Evolutionary conservation across 1,140 invertebrate species (phyloP).

Genomic region (Helicorthomorpha holstii): DNA sequence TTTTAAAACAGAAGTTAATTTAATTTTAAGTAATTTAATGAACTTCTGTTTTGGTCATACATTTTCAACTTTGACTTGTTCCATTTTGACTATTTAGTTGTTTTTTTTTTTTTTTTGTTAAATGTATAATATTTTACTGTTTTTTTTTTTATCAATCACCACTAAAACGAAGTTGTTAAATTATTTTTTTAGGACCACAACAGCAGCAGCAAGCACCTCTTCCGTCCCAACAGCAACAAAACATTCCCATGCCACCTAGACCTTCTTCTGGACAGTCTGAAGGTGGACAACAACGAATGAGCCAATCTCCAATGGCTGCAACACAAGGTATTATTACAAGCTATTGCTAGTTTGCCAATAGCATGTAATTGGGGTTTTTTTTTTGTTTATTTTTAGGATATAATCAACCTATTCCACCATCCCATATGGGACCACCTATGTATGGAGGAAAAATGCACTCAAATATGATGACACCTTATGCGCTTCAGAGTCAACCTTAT

Average conservation of each 20-base stretch:
- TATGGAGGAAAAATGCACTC: conserved; percentile 35
- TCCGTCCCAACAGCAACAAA: conserved; percentile 43
- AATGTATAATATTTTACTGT: no score
- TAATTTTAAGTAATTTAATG: no score
- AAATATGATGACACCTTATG: conserved; percentile 37
- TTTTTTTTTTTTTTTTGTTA: no score
- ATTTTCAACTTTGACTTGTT: no score
- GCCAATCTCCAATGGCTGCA: conserved; percentile 56
- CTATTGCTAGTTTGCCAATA: neutral
- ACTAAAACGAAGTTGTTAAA: no score
- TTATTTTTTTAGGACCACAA: no score
- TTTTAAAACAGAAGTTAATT: no score
- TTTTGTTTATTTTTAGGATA: conserved; percentile 26
- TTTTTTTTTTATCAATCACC: no score
- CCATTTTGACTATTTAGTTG: no score
- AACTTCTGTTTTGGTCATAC: no score
- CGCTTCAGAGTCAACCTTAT: conserved; percentile 33
- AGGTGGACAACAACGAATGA: conserved; percentile 48
- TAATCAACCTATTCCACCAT: conserved; percentile 41
- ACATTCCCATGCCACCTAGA: conserved; percentile 77
- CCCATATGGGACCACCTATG: conserved; percentile 29
- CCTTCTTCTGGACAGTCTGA: conserved; percentile 78
- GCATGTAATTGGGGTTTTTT: neutral
- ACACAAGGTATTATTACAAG: conserved; percentile 24
- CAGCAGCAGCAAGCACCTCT: neutral